Percentiles rank a stretch among this genome's conserved stretches.
These are phyloP conservation scores for Mantis religiosa DNA, from an alignment of 2,888 invertebrate genomes.

Conservation along the genomic window DNA sequence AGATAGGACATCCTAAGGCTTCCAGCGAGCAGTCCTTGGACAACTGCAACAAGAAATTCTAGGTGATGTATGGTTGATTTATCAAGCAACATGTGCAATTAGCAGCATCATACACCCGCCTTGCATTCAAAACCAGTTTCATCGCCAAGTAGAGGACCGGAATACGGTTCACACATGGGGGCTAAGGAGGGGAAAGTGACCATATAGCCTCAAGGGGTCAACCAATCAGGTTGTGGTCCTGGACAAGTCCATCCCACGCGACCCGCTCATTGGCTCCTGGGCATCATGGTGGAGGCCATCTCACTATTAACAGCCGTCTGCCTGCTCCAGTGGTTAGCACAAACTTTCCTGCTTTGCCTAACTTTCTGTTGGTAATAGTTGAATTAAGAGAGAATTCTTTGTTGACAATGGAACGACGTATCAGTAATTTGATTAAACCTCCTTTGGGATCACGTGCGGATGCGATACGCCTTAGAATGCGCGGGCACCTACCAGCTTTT, in stretches of 20 bases:
- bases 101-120: background rate
- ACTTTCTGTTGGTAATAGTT: too few species aligned
- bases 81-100: background rate
- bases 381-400: too few species aligned
- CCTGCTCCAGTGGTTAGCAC: background rate
- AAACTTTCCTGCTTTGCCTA: background rate
- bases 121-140: background rate
- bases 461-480: too few species aligned
- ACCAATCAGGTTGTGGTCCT: conserved; percentile 14
- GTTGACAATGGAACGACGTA: too few species aligned
- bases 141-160: background rate
- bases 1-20: too few species aligned
- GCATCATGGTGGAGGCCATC: background rate
- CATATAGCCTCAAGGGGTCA: conserved; percentile 22
- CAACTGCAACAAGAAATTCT: too few species aligned
- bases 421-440: too few species aligned
- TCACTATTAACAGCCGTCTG: background rate
- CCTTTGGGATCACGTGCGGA: too few species aligned
- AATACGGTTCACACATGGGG: background rate
- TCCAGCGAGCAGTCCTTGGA: too few species aligned
- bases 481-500: too few species aligned
- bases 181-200: conserved; percentile 25
- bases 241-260: conserved; percentile 18
- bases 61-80: too few species aligned
- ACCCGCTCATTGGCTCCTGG: conserved; percentile 2